Percentiles rank a stretch among this genome's conserved stretches.
Conservation (phyloP, 2,888 invertebrate species). For the Stenodema calcarata region DNA sequence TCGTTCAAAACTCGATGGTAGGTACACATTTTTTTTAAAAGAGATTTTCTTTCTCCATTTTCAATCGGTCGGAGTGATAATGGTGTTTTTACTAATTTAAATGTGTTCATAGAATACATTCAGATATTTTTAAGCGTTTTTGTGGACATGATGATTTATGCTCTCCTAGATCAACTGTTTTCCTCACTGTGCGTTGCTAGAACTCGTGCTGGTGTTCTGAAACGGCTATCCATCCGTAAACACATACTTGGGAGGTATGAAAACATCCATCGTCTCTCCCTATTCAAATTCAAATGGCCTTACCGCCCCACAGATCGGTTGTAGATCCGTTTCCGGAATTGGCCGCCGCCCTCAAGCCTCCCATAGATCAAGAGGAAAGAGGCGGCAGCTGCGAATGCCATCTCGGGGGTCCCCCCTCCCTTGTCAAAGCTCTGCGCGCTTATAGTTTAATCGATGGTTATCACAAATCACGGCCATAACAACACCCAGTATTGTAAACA, state of each 20-base stretch:
- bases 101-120: no score
- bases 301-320: not conserved
- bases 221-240: not conserved
- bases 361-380: constrained; percentile 26
- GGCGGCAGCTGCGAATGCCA: constrained; percentile 35
- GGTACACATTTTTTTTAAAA: no score
- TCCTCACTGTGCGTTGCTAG: not conserved
- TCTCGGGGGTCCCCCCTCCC: not conserved
- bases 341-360: not conserved
- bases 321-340: not conserved
- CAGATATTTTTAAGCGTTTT: no score
- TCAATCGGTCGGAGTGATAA: no score
- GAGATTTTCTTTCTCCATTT: no score
- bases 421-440: not conserved
- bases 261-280: not conserved
- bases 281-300: not conserved
- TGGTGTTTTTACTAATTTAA: no score
- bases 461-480: constrained; percentile 23
- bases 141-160: no score
- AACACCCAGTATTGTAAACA: not conserved
- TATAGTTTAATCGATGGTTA: constrained; percentile 18
- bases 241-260: not conserved
- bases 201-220: not conserved
- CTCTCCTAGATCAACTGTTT: no score
- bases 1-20: no score